These are phyloP conservation scores for Tragelaphus oryx DNA, from an alignment of 2,797 vertebrate species.

Conservation along the genomic window DNA sequence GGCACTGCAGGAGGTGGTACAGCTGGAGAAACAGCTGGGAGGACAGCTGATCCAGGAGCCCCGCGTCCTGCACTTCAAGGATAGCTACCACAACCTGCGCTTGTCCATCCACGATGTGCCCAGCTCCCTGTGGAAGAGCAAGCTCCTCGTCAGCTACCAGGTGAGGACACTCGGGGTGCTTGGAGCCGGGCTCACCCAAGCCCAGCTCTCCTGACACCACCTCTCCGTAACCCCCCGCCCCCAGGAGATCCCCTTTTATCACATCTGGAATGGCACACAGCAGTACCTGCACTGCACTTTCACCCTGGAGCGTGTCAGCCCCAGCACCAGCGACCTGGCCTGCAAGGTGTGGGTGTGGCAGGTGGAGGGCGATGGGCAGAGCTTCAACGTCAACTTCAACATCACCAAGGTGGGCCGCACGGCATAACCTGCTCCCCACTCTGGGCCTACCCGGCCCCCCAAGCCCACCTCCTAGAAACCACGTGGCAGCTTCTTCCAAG, in stretches of 20 bases:
- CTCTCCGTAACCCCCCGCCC: neutral
- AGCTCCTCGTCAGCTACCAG: constrained; percentile 97
- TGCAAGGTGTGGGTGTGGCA: constrained; percentile 99
- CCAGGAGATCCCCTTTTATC: constrained; percentile 98
- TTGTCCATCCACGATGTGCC: constrained; percentile 98
- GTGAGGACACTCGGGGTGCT: constrained; percentile 75
- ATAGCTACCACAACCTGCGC: constrained; percentile 99
- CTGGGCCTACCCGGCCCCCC: neutral
- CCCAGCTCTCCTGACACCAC: neutral
- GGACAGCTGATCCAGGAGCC: constrained; percentile 97
- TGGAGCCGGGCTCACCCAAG: neutral
- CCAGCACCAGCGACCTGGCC: constrained; percentile 94
- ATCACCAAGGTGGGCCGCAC: constrained; percentile 91
- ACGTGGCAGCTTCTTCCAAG: neutral
- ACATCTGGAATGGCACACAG: constrained; percentile 97
- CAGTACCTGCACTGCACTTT: constrained; percentile 97
- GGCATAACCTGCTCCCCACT: fast-evolving
- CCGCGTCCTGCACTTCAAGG: constrained; percentile 96
- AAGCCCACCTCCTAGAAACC: neutral
- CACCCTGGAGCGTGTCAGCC: constrained; percentile 94
- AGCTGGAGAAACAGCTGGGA: constrained; percentile 98
- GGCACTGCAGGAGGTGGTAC: constrained; percentile 92
- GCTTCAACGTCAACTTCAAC: constrained; percentile 94
- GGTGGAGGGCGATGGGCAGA: constrained; percentile 98
- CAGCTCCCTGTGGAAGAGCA: constrained; percentile 98